phyloP scores from a whole-genome alignment of 2,888 invertebrate species.

The Erynnis tages region DNA sequence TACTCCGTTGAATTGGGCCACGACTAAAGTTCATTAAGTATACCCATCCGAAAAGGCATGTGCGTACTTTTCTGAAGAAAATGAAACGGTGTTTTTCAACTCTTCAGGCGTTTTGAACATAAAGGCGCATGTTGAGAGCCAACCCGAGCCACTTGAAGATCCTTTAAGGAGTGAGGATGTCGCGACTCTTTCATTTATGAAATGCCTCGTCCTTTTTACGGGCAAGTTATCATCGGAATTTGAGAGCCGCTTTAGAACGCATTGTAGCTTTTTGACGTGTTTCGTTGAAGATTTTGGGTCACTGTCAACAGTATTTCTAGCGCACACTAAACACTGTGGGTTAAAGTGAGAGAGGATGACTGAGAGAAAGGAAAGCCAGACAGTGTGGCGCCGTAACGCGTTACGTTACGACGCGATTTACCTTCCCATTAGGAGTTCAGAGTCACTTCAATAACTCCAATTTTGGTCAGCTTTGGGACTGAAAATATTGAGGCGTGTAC shows the following conservation, averaged over 20 bases:
- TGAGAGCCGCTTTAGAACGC: neutral
- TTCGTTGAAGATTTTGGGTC: no score
- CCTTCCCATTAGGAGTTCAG: no score
- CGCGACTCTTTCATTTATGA: conserved; percentile 17
- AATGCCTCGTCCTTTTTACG: conserved; percentile 12
- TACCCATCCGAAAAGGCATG: conserved; percentile 30
- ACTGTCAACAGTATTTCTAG: no score
- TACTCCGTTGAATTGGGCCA: conserved; percentile 4
- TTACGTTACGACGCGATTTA: no score
- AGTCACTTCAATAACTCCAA: no score
- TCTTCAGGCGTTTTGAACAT: conserved; percentile 26
- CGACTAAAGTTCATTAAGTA: conserved; percentile 29
- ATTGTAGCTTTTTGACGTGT: no score
- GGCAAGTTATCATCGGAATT: conserved; percentile 8
- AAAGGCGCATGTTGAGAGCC: conserved; percentile 20
- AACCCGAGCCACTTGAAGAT: conserved; percentile 18
- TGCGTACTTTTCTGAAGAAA: conserved; percentile 26
- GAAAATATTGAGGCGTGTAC: no score
- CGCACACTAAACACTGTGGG: no score
- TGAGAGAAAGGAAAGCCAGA: no score
- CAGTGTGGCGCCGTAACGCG: no score
- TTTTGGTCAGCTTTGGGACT: no score
- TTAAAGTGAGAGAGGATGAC: no score
- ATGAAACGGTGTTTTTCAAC: conserved; percentile 26
- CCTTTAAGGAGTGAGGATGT: conserved; percentile 15